Evolutionary conservation across 2,113 vertebrate species (phyloP), one percentile per base, ranked within the genome.

Genomic region (Chroicocephalus ridibundus): DNA sequence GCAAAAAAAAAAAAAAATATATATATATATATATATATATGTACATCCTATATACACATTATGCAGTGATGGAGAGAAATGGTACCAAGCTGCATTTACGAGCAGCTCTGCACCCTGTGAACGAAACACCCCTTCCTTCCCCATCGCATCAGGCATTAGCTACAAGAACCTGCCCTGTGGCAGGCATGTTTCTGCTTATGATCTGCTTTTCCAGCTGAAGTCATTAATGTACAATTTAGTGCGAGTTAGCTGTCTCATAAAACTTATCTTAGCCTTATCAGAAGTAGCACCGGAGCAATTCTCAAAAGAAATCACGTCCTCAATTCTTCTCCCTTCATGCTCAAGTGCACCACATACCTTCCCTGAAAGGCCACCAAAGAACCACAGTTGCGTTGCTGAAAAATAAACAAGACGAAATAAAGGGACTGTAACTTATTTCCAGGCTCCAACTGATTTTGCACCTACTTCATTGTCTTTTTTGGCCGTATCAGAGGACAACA

Each of bases 341-440:
- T n/a, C 13, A 8, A 55, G 24, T 11, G 15, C 6, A 15, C 26
- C 2, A 0, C 2, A 1, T 8, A 27, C 21, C 17, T 16, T 32
- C 38, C 82, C 65, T 75, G 51, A 70, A 70, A 62, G 29, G 60
- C 24, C 49, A 47, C 20, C 10, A 29, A 32, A 49, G 27, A 54
- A 34, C 11, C 29, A 42, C 1, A 51, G 27, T 9, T 1, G 0
- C 2, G 5, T 2, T 46, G 15, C 19, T 81, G 19, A 34, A 64
- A 95, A 89, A 54, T 14, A 24, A 78, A 61, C 2, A 12, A 64
- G 51, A 18, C 5, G 36, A 69, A 76, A 83, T 7, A 21, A 84
- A 6, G 47, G 26, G 58, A 29, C 6, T n/a, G 6, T 10, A 76
- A 57, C 9, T 74, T 10, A 55, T 22, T 42, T 46, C 54, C 31